Percentiles rank a stretch among this genome's conserved stretches.
These are phyloP conservation scores for Spilosoma lubricipeda DNA, from an alignment of 2,888 invertebrate genomes.

Conservation along the genomic window DNA sequence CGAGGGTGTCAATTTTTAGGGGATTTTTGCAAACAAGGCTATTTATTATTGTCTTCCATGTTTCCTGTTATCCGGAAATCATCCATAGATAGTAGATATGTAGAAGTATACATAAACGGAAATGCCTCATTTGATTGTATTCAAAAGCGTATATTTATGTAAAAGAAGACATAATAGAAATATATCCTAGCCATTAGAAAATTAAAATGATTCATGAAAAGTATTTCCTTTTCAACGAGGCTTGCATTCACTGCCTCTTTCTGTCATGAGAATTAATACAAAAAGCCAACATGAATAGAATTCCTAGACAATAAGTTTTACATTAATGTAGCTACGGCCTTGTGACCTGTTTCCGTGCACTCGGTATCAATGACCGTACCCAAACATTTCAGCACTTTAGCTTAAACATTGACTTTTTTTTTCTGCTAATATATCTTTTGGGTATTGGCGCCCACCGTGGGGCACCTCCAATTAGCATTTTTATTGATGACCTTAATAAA, in stretches of 20 bases:
- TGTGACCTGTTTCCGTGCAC: slow-evolving; percentile 43
- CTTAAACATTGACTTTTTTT: neutral
- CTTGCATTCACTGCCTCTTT: slow-evolving; percentile 2
- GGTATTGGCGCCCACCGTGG: slow-evolving; percentile 61
- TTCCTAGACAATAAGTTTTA: slow-evolving; percentile 21
- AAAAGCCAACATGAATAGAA: slow-evolving; percentile 27
- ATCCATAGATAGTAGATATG: neutral
- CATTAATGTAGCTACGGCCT: slow-evolving; percentile 32
- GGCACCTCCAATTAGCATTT: slow-evolving; percentile 18
- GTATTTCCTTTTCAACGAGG: neutral
- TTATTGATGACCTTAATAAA: slow-evolving; percentile 16
- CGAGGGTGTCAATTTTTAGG: slow-evolving; percentile 32
- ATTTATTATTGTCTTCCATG: slow-evolving; percentile 12
- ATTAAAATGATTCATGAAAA: neutral
- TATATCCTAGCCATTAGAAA: neutral
- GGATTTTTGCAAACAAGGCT: slow-evolving; percentile 33
- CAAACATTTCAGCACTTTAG: slow-evolving; percentile 11
- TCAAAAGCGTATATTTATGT: neutral
- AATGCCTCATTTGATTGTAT: neutral
- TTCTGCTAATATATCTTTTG: slow-evolving; percentile 4
- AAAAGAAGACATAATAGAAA: neutral
- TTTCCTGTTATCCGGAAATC: slow-evolving; percentile 2
- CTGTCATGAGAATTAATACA: neutral
- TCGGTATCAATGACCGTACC: slow-evolving; percentile 38
- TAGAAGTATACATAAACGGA: neutral